phyloP scores from a whole-genome alignment of 2,113 vertebrate genomes.

The Corythaixoides concolor region DNA sequence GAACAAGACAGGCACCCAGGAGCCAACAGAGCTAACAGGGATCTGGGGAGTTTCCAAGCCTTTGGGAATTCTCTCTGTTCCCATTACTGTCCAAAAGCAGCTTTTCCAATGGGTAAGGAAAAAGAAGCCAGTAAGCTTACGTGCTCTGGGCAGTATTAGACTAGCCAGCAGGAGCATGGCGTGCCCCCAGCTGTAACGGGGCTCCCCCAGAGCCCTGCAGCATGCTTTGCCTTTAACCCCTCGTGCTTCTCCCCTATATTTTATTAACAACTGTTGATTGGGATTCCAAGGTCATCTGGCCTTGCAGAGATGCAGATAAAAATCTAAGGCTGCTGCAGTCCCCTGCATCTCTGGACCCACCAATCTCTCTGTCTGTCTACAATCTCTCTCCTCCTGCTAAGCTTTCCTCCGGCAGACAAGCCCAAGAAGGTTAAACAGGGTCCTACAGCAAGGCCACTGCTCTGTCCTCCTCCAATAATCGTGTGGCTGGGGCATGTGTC shows the following conservation, averaged over 20 bases:
- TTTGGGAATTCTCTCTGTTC: not conserved
- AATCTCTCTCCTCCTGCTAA: not conserved
- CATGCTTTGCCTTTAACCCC: not conserved
- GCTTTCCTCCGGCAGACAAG: not conserved
- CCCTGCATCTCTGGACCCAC: not conserved
- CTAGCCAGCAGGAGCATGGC: not conserved
- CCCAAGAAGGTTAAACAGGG: not conserved
- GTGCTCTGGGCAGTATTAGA: not conserved
- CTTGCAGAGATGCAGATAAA: not conserved
- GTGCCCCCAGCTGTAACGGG: not conserved
- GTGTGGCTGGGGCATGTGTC: accelerated
- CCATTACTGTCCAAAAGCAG: not conserved
- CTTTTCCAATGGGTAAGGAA: not conserved
- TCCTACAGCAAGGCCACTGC: not conserved
- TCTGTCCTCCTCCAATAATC: not conserved
- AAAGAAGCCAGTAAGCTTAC: not conserved
- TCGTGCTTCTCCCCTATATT: not conserved
- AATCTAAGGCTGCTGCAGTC: not conserved
- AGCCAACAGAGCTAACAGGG: not conserved
- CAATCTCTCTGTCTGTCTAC: not conserved
- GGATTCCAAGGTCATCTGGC: not conserved
- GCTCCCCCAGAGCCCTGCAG: not conserved
- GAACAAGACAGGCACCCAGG: not conserved
- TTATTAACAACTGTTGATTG: conserved; percentile 9
- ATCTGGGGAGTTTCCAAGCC: not conserved